Evolutionary conservation across 2,113 vertebrate species (phyloP), one percentile per base, ranked within the genome.

Genomic region (Seriola dumerili): DNA sequence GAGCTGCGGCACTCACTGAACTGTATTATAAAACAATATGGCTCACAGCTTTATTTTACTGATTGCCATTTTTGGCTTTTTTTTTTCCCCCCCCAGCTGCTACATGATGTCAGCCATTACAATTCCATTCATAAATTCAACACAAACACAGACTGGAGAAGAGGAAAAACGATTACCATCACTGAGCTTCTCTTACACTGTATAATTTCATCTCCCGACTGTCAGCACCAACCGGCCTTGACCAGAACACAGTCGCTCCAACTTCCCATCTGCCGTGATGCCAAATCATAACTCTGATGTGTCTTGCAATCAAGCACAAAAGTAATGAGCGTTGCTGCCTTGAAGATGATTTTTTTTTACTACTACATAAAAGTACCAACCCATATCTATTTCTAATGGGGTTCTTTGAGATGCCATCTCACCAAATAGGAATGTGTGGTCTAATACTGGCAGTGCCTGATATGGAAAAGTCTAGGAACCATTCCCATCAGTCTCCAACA

Each of bases 401-500:
- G 36, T 52, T 59, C 52, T 72, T 19, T n/a, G 42, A 63, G 63
- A 65, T 25, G n/a, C 42, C 36, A 38, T 79, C 17, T 36, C 7
- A 42, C 61, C 48, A 25, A 61, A 29, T 25, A 21, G 23, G 50
- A 21, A 21, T 65, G 12, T 74, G 61, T 11, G 44, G 62, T 72
- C 16, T 2, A 10, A 38, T 14, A 17, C 57, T 59, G 38, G 42
- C n/a, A 40, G 32, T 3, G 4, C 12, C n/a, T 25, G 4, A 75
- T 64, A 34, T 72, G 52, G 21, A 72, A 36, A 77, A 17, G 29
- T 72, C 54, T 13, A 29, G 44, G 63, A 63, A 38, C 8, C 44
- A 21, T 16, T 40, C 57, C 46, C 16, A 46, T 74, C 42, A 66
- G 38, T 75, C 61, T 72, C 76, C 25, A 34, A 46, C 50, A 52